Conservation (phyloP, 2,113 vertebrate genomes). For the Syngnathus scovelli region DNA sequence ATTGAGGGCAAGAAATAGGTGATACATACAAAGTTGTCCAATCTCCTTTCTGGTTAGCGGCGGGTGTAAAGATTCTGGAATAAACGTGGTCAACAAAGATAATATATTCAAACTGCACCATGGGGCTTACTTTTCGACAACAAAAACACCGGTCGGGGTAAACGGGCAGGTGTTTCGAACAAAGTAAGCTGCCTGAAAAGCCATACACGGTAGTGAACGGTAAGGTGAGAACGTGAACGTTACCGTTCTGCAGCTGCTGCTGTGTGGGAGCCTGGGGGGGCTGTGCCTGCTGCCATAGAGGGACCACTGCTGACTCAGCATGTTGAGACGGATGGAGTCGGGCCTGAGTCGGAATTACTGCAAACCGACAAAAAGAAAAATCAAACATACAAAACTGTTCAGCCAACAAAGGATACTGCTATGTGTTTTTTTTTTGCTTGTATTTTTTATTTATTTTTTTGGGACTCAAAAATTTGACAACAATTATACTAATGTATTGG, state of each 20-base stretch:
- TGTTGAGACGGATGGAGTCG: slow-evolving; percentile 79
- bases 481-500: background rate
- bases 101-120: slow-evolving; percentile 13
- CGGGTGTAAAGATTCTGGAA: slow-evolving; percentile 76
- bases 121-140: background rate
- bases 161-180: background rate
- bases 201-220: background rate
- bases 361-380: slow-evolving; percentile 37
- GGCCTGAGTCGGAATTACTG: slow-evolving; percentile 81
- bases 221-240: slow-evolving; percentile 3
- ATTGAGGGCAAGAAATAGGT: slow-evolving; percentile 28
- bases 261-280: slow-evolving; percentile 69
- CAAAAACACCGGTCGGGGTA: background rate
- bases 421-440: no score
- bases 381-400: background rate
- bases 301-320: slow-evolving; percentile 79
- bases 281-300: slow-evolving; percentile 67
- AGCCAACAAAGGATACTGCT: no score
- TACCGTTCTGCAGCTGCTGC: slow-evolving; percentile 92
- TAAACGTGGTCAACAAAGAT: slow-evolving; percentile 56
- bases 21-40: slow-evolving; percentile 70
- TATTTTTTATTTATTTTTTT: background rate
- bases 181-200: no score
- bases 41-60: slow-evolving; percentile 62
- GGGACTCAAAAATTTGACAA: background rate